Conservation (phyloP, 2,797 vertebrate species). For the Ibycter americanus region DNA sequence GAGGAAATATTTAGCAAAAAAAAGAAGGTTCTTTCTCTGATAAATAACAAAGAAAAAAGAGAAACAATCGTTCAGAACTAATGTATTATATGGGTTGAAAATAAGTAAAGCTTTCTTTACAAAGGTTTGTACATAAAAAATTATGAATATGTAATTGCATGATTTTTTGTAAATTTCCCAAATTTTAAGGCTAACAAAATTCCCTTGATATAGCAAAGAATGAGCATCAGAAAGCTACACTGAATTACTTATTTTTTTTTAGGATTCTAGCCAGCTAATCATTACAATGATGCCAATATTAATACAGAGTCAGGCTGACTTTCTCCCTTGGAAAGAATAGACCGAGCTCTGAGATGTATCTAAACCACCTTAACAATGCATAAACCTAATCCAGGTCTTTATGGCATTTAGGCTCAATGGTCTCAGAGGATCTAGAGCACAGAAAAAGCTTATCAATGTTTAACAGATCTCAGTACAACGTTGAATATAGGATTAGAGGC, state of each 20-base stretch:
- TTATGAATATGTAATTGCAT: neutral
- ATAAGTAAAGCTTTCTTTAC: neutral
- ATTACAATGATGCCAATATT: conserved; percentile 52
- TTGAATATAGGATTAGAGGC: conserved; percentile 75
- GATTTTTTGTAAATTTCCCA: neutral
- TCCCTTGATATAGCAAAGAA: neutral
- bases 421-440: conserved; percentile 56
- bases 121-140: neutral
- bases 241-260: neutral
- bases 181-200: neutral
- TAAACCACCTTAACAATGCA: conserved; percentile 64
- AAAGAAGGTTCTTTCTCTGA: neutral
- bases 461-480: conserved; percentile 75
- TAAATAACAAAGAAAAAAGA: neutral
- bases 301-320: conserved; percentile 54
- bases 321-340: conserved; percentile 54
- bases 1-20: neutral
- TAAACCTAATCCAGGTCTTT: conserved; percentile 70
- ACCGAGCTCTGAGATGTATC: conserved; percentile 35
- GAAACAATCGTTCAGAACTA: neutral
- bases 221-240: neutral
- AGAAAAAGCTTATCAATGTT: conserved; percentile 76
- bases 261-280: conserved; percentile 15
- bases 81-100: neutral
- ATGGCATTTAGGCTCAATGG: conserved; percentile 58